Percentiles rank a stretch among this genome's conserved stretches.
Conservation (phyloP, 2,113 vertebrate genomes). For the Electrona antarctica region DNA sequence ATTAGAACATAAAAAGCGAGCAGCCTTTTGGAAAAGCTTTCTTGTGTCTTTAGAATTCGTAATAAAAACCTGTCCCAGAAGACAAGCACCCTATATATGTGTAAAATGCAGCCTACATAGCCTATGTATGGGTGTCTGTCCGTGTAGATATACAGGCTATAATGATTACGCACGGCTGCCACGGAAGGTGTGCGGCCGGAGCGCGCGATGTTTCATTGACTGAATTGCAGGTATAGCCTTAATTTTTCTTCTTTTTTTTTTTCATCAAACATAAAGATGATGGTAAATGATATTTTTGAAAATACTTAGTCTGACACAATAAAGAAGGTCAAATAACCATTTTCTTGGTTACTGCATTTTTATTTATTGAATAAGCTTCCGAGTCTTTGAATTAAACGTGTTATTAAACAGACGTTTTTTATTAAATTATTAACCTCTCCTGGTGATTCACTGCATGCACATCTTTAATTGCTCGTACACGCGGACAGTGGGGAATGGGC, state of each 20-base stretch:
- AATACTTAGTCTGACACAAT: neutral
- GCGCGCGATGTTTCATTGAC: neutral
- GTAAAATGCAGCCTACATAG: neutral
- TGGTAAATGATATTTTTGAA: neutral
- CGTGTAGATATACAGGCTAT: neutral
- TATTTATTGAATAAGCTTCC: neutral
- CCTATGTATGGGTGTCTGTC: no score
- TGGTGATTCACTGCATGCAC: constrained; percentile 52
- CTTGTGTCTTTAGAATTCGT: neutral
- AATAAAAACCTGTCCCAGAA: neutral
- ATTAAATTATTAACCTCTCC: constrained; percentile 39
- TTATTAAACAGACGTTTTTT: neutral
- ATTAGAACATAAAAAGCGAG: no score
- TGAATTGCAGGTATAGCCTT: neutral
- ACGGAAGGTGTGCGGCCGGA: neutral
- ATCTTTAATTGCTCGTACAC: constrained; percentile 62
- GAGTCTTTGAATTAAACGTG: neutral
- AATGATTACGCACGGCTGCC: constrained; percentile 4
- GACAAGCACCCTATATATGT: neutral
- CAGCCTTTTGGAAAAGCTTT: no score
- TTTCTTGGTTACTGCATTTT: neutral
- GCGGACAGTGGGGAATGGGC: constrained; percentile 57
- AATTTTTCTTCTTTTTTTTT: constrained; percentile 7
- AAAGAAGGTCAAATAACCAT: no score
- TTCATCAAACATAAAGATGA: neutral